phyloP scores from a whole-genome alignment of 2,797 vertebrate genomes.

The Tinamus major region DNA sequence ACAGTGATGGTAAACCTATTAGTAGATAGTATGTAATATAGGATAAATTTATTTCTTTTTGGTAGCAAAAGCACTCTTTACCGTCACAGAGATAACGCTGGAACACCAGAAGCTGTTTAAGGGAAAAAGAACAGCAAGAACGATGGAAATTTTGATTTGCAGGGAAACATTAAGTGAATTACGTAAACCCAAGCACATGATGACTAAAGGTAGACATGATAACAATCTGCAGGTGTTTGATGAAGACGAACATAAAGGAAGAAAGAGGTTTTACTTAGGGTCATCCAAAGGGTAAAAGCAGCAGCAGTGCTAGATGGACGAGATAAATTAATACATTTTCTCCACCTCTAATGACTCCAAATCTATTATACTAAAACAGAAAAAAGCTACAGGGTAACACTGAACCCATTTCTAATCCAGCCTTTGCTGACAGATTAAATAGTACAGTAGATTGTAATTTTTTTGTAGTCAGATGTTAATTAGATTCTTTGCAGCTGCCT shows the following conservation, averaged over 20 bases:
- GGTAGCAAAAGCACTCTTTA: neutral
- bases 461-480: constrained; percentile 67
- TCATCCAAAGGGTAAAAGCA: constrained; percentile 39
- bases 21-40: neutral
- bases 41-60: neutral
- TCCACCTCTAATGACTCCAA: constrained; percentile 11
- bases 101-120: neutral
- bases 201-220: neutral
- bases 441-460: constrained; percentile 40
- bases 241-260: neutral
- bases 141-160: neutral
- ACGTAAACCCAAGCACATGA: neutral
- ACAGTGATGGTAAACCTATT: neutral
- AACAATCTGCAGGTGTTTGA: constrained; percentile 27
- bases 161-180: neutral
- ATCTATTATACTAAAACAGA: constrained; percentile 26
- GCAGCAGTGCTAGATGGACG: neutral
- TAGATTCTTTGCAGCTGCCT: constrained; percentile 58
- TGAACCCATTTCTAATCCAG: constrained; percentile 44
- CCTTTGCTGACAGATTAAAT: constrained; percentile 17
- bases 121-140: neutral
- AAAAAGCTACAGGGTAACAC: constrained; percentile 23
- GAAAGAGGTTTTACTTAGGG: constrained; percentile 10
- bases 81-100: neutral
- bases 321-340: constrained; percentile 28